These are phyloP conservation scores for Uropsilus gracilis DNA, from an alignment of 2,113 vertebrate species.

Conservation along the genomic window DNA sequence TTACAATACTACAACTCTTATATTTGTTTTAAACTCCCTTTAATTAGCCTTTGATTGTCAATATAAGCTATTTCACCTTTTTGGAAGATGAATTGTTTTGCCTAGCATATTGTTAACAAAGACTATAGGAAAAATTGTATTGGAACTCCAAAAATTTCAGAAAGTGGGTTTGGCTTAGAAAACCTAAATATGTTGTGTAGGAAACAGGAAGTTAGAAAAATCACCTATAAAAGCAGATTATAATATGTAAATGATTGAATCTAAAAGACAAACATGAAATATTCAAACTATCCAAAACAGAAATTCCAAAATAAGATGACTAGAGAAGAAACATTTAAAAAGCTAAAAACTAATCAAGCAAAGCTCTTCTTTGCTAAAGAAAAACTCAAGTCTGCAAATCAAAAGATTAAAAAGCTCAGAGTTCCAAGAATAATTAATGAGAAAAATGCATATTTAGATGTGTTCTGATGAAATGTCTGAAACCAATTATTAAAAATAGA, in stretches of 20 bases:
- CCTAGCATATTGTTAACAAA: not conserved
- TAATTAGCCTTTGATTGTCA: not conserved
- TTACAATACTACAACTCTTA: not conserved
- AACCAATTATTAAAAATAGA: not conserved
- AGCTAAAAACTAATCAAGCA: constrained; percentile 32
- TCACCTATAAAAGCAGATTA: not conserved
- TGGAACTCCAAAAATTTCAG: not conserved
- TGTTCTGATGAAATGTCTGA: constrained; percentile 30
- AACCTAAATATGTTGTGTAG: not conserved
- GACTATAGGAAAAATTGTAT: not conserved
- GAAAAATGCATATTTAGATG: not conserved
- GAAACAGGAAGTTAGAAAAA: not conserved
- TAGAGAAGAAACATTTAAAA: constrained; percentile 6
- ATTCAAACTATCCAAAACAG: not conserved
- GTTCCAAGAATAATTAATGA: not conserved
- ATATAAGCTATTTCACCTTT: constrained; percentile 1
- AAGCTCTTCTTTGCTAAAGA: not conserved
- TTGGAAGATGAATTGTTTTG: not conserved
- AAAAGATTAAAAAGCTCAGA: not conserved
- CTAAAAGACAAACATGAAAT: not conserved
- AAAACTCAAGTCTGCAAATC: not conserved
- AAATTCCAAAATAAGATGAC: constrained; percentile 9
- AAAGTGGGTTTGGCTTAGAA: not conserved
- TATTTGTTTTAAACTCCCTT: not conserved
- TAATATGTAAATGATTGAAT: not conserved